phyloP scores from a whole-genome alignment of 1,140 invertebrate species.

The Nephila pilipes region DNA sequence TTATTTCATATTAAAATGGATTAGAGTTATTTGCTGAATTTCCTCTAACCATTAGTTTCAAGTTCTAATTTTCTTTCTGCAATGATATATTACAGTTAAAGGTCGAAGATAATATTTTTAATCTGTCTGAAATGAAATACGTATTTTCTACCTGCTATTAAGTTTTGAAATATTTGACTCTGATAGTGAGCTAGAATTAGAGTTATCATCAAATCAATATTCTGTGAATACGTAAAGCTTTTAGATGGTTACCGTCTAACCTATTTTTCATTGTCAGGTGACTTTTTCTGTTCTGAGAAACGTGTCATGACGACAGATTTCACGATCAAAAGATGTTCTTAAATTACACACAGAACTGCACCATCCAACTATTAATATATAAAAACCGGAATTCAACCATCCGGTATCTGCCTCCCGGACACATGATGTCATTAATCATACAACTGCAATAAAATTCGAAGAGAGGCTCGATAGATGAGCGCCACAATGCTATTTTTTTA shows the following conservation, averaged over 20 bases:
- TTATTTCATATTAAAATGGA: too few species aligned
- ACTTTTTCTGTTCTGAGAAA: conserved; percentile 13
- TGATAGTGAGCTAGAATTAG: background rate
- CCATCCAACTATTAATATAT: conserved; percentile 53
- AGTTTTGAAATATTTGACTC: background rate
- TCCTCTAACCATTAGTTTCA: too few species aligned
- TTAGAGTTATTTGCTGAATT: too few species aligned
- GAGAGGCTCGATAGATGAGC: background rate
- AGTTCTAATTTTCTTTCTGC: too few species aligned
- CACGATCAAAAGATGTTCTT: background rate
- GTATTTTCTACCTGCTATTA: too few species aligned
- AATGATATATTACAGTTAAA: too few species aligned
- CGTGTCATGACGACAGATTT: conserved; percentile 46
- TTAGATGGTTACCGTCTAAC: background rate
- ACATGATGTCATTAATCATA: conserved; percentile 59
- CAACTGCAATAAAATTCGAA: conserved; percentile 54
- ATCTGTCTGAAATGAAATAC: too few species aligned
- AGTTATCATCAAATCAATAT: conserved; percentile 15
- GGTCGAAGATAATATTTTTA: too few species aligned
- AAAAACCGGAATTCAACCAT: conserved; percentile 41
- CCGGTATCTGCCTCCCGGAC: conserved; percentile 27
- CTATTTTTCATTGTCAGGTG: conserved; percentile 10
- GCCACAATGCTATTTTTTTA: conserved; percentile 7
- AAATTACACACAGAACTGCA: background rate
- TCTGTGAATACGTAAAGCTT: background rate